Evolutionary conservation across 2,113 vertebrate genomes (phyloP).

Genomic region (Chionomys nivalis): DNA sequence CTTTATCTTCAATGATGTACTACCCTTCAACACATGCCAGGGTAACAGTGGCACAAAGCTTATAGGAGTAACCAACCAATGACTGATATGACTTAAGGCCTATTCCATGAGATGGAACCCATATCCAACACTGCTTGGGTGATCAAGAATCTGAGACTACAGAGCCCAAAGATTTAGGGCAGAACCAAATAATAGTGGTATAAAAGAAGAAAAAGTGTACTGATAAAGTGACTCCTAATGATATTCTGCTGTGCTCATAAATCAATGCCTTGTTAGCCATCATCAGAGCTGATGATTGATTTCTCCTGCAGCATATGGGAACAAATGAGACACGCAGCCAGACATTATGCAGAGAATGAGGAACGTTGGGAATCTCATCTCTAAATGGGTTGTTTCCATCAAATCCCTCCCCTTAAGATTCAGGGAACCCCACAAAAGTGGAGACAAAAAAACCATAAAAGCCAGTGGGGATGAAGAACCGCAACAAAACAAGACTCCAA

Average conservation of each 20-base stretch:
- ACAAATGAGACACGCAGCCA: not conserved
- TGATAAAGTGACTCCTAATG: not conserved
- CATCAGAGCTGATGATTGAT: not conserved
- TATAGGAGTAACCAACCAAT: not conserved
- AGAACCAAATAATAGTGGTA: not conserved
- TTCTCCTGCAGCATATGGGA: not conserved
- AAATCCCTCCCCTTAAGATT: not conserved
- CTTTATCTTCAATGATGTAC: not conserved
- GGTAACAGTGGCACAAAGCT: not conserved
- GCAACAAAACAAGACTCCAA: not conserved
- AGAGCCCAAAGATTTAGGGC: not conserved
- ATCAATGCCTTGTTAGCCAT: not conserved
- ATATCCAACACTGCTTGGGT: not conserved
- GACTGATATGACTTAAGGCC: not conserved
- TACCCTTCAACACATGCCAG: not conserved
- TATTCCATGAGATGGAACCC: not conserved
- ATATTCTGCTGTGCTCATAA: not conserved
- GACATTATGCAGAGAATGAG: not conserved
- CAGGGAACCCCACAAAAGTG: not conserved
- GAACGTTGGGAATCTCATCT: not conserved
- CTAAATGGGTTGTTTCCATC: not conserved
- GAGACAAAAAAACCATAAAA: not conserved
- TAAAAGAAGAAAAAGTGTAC: not conserved
- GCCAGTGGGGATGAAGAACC: not conserved
- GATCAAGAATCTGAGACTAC: not conserved